A percentile compares a stretch with the other conserved stretches of the same genome.
These are phyloP conservation scores for Agrochola lychnidis DNA, from an alignment of 2,888 invertebrate genomes.

Conservation along the genomic window DNA sequence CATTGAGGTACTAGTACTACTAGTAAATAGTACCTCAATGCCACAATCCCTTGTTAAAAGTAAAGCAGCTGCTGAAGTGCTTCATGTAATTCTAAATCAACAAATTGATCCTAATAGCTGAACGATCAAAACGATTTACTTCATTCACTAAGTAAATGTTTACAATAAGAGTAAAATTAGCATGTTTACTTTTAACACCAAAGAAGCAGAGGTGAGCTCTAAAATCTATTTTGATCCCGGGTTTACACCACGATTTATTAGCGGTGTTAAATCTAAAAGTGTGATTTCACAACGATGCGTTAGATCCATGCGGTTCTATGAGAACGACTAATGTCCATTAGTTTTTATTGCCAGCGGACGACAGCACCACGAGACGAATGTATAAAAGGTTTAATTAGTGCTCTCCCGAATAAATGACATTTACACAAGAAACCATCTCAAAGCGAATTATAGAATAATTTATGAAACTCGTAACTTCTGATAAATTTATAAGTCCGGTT, in stretches of 20 bases:
- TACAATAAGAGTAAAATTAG: conserved; percentile 67
- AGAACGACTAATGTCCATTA: conserved; percentile 64
- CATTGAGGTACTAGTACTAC: no score
- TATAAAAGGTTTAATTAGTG: conserved; percentile 63
- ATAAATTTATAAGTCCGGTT: conserved; percentile 63
- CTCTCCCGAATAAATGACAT: conserved; percentile 38
- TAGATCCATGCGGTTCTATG: conserved; percentile 63
- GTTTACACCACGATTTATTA: conserved; percentile 73
- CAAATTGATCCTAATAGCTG: conserved; percentile 49
- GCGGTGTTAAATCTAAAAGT: conserved; percentile 69
- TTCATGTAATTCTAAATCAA: neutral
- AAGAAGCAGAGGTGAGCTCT: conserved; percentile 71
- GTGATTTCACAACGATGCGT: conserved; percentile 71
- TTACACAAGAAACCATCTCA: conserved; percentile 51
- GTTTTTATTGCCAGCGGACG: conserved; percentile 66
- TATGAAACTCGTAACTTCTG: conserved; percentile 56
- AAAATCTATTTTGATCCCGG: conserved; percentile 75
- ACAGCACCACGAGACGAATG: conserved; percentile 43
- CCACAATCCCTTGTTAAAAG: neutral
- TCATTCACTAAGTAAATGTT: conserved; percentile 55
- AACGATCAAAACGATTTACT: conserved; percentile 65
- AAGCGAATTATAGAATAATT: conserved; percentile 45
- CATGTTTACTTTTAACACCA: conserved; percentile 68
- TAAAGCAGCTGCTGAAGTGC: conserved; percentile 10
- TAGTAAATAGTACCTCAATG: neutral